phyloP scores from a whole-genome alignment of 1,140 invertebrate species.

The Lepidurus apus region DNA sequence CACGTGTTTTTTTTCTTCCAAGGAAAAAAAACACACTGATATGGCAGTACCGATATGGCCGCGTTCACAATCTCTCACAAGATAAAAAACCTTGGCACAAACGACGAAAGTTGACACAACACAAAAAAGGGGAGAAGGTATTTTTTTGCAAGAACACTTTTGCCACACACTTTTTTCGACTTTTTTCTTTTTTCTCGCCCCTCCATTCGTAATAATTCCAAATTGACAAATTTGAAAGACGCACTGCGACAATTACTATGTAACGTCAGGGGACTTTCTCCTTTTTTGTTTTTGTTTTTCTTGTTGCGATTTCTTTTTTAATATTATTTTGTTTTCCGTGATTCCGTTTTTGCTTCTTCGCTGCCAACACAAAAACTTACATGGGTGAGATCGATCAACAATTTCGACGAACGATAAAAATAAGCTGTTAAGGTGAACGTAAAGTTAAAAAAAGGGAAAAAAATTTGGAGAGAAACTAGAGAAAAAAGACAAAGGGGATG shows the following conservation, averaged over 20 bases:
- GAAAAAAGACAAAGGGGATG: background rate
- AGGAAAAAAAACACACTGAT: background rate
- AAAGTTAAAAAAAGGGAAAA: background rate
- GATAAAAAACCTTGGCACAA: conserved; percentile 14
- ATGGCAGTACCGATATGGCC: conserved; percentile 20
- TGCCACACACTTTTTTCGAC: no score
- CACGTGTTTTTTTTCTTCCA: background rate
- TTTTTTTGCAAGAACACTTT: no score
- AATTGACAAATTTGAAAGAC: no score
- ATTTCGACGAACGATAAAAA: conserved; percentile 15
- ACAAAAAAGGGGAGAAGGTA: background rate
- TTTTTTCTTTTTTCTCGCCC: no score
- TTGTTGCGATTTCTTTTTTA: background rate
- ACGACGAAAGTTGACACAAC: conserved; percentile 5
- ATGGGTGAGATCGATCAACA: conserved; percentile 19
- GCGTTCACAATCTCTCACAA: conserved; percentile 17
- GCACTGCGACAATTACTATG: background rate
- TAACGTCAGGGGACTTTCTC: background rate
- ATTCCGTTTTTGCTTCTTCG: background rate
- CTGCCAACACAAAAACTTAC: background rate
- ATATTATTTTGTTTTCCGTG: background rate
- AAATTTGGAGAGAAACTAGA: background rate
- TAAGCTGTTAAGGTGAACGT: background rate
- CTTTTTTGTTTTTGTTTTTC: background rate
- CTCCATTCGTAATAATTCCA: no score